Evolutionary conservation across 2,113 vertebrate genomes (phyloP), one percentile per base, ranked within the genome.

Genomic region (Dascyllus trimaculatus): DNA sequence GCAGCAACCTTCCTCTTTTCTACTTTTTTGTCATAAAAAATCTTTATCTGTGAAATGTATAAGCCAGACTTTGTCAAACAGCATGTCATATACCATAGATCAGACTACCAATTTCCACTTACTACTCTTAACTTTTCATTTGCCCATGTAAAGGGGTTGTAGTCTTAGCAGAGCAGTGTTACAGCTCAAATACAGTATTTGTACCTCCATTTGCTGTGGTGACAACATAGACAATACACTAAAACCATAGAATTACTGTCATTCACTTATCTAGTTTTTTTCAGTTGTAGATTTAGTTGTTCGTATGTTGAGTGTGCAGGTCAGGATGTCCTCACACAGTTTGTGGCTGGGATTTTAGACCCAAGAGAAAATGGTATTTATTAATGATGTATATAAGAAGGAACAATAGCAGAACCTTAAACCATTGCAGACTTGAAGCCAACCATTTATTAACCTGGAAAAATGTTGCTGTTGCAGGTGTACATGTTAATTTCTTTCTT

Each of bases 311-410:
- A 53, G 25, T 24, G 9, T 73, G 26, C 53, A 61, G 48, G 60
- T 46, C 21, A 49, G 19, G 46, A 29, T 26, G 8, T 32, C 38
- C 54, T 61, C 18, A 38, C 54, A 25, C 1, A 54, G 7, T 64
- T 45, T 52, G 29, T 63, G 59, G 43, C 51, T 56, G 2, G 58
- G 57, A 24, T 48, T 53, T 51, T 32, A 43, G 45, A 21, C 56
- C 17, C 0, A 0, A 60, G 15, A 72, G 19, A 51, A 35, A 61
- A 22, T 24, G 2, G 10, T 64, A 19, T 1, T 19, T 58, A 29
- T 65, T 25, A 25, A 25, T 1, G 2, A 9, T 38, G 8, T 29
- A 5, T 38, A 11, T n/a, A 24, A 75, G 29, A 35, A 61, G 4
- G 22, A 43, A 35, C 21, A 24, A 19, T 48, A 48, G 1, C 25